These are phyloP conservation scores for Cepaea hortensis DNA, from an alignment of 2,888 invertebrate species.

Conservation along the genomic window DNA sequence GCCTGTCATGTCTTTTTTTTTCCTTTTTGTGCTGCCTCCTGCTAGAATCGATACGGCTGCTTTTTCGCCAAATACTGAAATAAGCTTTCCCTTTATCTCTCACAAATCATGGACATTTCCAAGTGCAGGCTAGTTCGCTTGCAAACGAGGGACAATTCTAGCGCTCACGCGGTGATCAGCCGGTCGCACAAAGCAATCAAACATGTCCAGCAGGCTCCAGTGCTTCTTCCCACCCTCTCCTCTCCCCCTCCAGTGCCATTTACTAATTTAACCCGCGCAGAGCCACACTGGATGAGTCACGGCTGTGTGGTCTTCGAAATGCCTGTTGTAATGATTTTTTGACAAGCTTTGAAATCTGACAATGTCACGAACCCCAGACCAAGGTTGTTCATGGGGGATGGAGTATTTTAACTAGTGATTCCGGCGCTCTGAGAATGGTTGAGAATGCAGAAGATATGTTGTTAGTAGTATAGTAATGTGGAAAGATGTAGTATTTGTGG, in stretches of 20 bases:
- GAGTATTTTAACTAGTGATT: not conserved
- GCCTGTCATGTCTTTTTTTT: too few species aligned
- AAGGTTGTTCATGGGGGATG: not conserved
- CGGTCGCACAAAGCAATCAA: constrained; percentile 7
- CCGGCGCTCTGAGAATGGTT: not conserved
- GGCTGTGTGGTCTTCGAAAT: not conserved
- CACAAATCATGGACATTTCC: not conserved
- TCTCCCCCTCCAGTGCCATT: not conserved
- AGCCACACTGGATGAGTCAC: constrained; percentile 9
- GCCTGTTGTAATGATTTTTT: constrained; percentile 12
- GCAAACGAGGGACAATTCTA: not conserved
- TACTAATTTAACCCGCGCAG: not conserved
- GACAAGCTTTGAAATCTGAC: not conserved
- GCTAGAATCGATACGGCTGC: not conserved
- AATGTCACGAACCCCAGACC: not conserved
- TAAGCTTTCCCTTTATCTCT: not conserved
- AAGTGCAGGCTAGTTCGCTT: not conserved
- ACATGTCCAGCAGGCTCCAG: not conserved
- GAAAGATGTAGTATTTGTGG: too few species aligned
- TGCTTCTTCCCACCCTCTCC: not conserved
- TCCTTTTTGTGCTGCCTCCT: not conserved
- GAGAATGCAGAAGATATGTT: not conserved
- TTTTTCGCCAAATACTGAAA: not conserved
- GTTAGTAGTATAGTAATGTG: too few species aligned
- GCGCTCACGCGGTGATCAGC: not conserved